Conservation (phyloP, 2,113 vertebrate genomes). For the Gnathonemus longibarbis region DNA sequence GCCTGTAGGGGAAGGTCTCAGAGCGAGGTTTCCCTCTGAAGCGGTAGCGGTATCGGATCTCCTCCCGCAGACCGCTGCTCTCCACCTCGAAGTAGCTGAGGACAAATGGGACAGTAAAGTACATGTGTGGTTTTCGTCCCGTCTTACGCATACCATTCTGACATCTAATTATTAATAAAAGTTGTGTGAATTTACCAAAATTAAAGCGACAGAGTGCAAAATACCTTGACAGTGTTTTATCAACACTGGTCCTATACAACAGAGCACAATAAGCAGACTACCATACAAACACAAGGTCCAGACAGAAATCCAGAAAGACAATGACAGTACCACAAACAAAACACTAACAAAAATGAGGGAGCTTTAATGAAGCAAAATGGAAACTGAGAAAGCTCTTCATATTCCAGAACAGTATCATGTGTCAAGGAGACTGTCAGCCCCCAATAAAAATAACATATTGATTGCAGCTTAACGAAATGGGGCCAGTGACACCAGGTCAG, state of each 20-base stretch:
- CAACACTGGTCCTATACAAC: neutral
- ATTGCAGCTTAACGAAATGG: neutral
- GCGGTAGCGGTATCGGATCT: slow-evolving; percentile 85
- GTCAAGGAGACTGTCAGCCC: neutral
- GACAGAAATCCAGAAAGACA: neutral
- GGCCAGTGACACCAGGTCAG: slow-evolving; percentile 14
- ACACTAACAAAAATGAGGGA: neutral
- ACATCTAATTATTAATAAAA: neutral
- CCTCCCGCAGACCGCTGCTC: slow-evolving; percentile 85
- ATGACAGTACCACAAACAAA: neutral
- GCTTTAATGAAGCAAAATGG: neutral
- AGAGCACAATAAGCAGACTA: neutral
- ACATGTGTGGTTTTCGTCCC: neutral
- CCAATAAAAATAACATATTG: slow-evolving; percentile 18
- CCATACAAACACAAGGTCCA: neutral
- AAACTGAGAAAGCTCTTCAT: slow-evolving; percentile 10
- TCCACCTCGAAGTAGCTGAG: slow-evolving; percentile 91
- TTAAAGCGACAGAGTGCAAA: neutral
- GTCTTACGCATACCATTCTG: neutral
- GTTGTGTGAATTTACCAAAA: neutral
- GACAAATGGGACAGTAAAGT: neutral
- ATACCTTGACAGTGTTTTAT: neutral
- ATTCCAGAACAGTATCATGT: neutral
- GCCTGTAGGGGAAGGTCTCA: slow-evolving; percentile 83
- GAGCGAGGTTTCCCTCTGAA: slow-evolving; percentile 74